phyloP scores from a whole-genome alignment of 2,797 vertebrate species.

The Typhlichthys subterraneus region DNA sequence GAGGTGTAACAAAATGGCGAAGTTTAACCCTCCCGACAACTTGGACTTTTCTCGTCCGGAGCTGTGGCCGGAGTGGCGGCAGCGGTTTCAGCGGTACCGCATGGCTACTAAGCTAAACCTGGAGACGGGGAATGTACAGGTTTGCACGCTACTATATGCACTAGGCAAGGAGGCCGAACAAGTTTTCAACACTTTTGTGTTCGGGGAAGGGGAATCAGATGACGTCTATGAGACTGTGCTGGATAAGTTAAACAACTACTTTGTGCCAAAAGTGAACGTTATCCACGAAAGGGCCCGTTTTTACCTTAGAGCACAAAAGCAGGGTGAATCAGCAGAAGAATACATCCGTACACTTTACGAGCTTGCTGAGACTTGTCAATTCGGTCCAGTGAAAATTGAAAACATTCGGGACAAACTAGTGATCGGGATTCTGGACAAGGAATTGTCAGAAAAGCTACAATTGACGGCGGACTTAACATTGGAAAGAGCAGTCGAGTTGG shows the following conservation, averaged over 20 bases:
- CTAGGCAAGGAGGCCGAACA: slow-evolving; percentile 18
- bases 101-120: slow-evolving; percentile 16
- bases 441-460: slow-evolving; percentile 20
- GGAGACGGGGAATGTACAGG: slow-evolving; percentile 5
- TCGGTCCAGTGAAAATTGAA: slow-evolving; percentile 14
- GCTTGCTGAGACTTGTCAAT: slow-evolving; percentile 21
- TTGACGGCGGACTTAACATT: slow-evolving; percentile 14
- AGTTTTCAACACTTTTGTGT: slow-evolving; percentile 10
- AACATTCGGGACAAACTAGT: slow-evolving; percentile 19
- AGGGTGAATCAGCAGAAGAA: slow-evolving; percentile 1
- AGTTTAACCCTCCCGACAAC: not conserved
- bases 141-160: slow-evolving; percentile 13
- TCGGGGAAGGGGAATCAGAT: not conserved
- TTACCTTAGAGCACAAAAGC: slow-evolving; percentile 11
- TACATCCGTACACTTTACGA: slow-evolving; percentile 19
- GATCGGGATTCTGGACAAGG: slow-evolving; percentile 21
- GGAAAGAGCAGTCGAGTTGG: slow-evolving; percentile 12
- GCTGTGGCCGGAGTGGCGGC: slow-evolving; percentile 16
- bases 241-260: slow-evolving; percentile 22
- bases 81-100: slow-evolving; percentile 20
- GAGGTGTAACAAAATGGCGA: not conserved
- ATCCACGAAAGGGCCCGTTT: slow-evolving; percentile 3
- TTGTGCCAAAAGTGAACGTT: slow-evolving; percentile 9
- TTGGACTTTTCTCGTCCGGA: not conserved
- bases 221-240: slow-evolving; percentile 6